These are phyloP conservation scores for Fragum whitleyi DNA, from an alignment of 2,888 invertebrate genomes.

Conservation along the genomic window DNA sequence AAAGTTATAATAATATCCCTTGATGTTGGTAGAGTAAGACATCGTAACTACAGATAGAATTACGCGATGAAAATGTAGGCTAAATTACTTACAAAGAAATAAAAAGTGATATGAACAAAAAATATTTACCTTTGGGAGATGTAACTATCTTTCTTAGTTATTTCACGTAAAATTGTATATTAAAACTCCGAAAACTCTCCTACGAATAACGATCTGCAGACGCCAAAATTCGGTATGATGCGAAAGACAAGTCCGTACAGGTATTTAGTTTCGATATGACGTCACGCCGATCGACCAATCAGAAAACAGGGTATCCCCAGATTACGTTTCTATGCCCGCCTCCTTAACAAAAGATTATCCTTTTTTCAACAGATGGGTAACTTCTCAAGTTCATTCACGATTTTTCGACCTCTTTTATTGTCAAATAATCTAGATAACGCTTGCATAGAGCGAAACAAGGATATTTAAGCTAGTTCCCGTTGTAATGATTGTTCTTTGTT, in stretches of 20 bases:
- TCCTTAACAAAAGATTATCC: not conserved
- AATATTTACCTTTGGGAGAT: too few species aligned
- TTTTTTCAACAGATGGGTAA: conserved; percentile 13
- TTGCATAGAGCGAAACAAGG: not conserved
- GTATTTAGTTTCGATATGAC: conserved; percentile 14
- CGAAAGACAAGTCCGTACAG: conserved; percentile 15
- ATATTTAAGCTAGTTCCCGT: conserved; percentile 6
- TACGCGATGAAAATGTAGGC: too few species aligned
- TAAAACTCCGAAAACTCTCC: too few species aligned
- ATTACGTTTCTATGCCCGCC: conserved; percentile 6
- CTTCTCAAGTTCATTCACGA: conserved; percentile 57
- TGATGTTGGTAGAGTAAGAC: too few species aligned
- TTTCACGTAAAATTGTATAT: too few species aligned
- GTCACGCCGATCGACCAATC: conserved; percentile 11
- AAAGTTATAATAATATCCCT: too few species aligned
- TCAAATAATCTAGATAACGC: conserved; percentile 1
- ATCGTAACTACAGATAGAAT: too few species aligned
- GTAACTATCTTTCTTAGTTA: too few species aligned
- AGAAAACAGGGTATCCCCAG: not conserved
- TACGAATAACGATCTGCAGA: too few species aligned
- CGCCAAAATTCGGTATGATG: not conserved
- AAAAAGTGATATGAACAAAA: too few species aligned
- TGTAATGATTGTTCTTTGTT: conserved; percentile 5
- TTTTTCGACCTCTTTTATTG: conserved; percentile 15
- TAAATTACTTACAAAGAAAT: too few species aligned